Evolutionary conservation across 2,888 invertebrate genomes (phyloP).

Genomic region (Watsonalla cultraria): DNA sequence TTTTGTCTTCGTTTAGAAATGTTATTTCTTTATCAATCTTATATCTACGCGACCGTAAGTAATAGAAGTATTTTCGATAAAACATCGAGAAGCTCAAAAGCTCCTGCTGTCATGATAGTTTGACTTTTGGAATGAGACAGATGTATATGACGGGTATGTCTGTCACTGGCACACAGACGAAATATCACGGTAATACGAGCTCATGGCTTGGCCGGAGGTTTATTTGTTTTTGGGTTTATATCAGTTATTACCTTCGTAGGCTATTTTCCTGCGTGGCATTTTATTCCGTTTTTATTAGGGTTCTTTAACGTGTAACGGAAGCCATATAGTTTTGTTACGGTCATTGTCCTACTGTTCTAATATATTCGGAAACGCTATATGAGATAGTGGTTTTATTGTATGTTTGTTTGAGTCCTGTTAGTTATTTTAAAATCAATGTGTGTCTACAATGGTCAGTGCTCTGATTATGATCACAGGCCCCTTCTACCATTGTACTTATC

Average conservation of each 20-base stretch:
- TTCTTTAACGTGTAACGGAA: neutral
- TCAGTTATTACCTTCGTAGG: neutral
- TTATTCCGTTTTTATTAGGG: neutral
- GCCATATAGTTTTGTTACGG: neutral
- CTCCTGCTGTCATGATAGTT: too few relatives aligned
- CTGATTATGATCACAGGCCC: too few relatives aligned
- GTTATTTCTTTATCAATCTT: neutral
- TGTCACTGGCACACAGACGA: too few relatives aligned
- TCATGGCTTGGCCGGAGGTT: neutral
- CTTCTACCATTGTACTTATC: too few relatives aligned
- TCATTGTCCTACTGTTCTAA: neutral
- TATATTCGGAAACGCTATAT: neutral
- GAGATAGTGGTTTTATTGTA: neutral
- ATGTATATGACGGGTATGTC: too few relatives aligned
- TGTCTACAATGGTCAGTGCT: too few relatives aligned
- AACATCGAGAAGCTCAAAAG: neutral
- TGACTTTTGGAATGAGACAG: too few relatives aligned
- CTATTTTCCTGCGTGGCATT: neutral
- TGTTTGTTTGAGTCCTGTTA: neutral
- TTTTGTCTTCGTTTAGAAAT: neutral
- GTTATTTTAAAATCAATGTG: too few relatives aligned
- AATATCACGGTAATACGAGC: too few relatives aligned
- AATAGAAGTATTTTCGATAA: neutral
- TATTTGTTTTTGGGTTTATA: neutral
- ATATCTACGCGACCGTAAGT: neutral